Conservation (phyloP, 2,888 invertebrate species). For the Rugalucina vietnamica region DNA sequence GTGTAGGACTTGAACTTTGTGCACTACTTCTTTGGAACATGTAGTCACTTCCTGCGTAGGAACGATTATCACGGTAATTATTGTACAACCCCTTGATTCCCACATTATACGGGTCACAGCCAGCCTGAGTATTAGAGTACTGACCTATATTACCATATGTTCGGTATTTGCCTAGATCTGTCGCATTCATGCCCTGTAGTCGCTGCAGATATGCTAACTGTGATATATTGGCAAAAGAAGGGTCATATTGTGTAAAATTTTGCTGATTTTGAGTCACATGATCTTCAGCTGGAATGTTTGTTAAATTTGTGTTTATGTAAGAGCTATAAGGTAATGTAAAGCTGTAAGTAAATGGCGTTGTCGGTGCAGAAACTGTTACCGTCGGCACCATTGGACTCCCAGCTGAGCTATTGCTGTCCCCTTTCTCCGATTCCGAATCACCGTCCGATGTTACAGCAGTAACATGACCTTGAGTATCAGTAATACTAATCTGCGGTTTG, state of each 20-base stretch:
- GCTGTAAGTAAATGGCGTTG: conserved; percentile 46
- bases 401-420: conserved; percentile 47
- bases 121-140: conserved; percentile 28
- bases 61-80: conserved; percentile 28
- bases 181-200: conserved; percentile 47
- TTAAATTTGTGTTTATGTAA: conserved; percentile 71
- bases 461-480: conserved; percentile 92
- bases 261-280: conserved; percentile 33
- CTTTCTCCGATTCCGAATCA: conserved; percentile 64
- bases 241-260: conserved; percentile 46
- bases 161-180: conserved; percentile 31
- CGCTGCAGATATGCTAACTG: conserved; percentile 52
- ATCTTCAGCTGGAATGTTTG: conserved; percentile 68
- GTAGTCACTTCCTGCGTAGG: conserved; percentile 41
- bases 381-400: conserved; percentile 47
- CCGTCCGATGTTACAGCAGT: conserved; percentile 76
- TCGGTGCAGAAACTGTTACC: conserved; percentile 16
- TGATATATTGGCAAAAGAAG: conserved; percentile 49
- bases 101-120: conserved; percentile 45
- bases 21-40: conserved; percentile 29
- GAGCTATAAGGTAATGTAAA: conserved; percentile 49
- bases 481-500: conserved; percentile 95
- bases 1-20: conserved; percentile 43
- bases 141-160: conserved; percentile 30
- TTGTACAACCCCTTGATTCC: conserved; percentile 47